Percentiles rank a stretch among this genome's conserved stretches.
Conservation (phyloP, 2,113 vertebrate species). For the Mustela nigripes region DNA sequence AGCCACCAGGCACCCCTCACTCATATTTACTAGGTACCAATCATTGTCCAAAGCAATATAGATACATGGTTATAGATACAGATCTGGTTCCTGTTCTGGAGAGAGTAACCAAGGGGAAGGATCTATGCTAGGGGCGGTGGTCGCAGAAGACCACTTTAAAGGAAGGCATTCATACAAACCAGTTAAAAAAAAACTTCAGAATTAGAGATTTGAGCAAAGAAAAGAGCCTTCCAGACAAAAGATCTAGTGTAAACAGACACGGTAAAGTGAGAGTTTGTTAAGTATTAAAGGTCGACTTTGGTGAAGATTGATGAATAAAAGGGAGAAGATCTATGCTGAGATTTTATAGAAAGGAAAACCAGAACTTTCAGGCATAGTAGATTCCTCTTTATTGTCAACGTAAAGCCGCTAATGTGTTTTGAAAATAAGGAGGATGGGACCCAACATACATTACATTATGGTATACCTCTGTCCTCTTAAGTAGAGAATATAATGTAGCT, state of each 20-base stretch:
- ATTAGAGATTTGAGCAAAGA: background rate
- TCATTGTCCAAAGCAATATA: background rate
- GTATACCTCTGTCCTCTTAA: background rate
- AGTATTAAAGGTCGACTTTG: background rate
- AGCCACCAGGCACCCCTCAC: too few species aligned
- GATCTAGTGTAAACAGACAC: background rate
- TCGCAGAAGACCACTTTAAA: background rate
- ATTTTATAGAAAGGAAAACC: background rate
- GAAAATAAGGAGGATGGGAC: background rate
- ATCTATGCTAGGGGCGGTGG: accelerated
- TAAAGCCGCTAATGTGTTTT: background rate
- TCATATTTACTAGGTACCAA: background rate
- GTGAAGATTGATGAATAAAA: background rate
- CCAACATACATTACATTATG: background rate
- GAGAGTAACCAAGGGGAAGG: background rate
- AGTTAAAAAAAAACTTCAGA: background rate
- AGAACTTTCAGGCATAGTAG: background rate
- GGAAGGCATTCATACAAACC: background rate
- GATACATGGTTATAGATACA: background rate
- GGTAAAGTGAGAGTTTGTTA: background rate
- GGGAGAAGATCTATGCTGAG: background rate
- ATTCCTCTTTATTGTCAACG: background rate
- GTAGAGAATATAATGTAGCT: background rate
- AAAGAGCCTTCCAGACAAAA: background rate
- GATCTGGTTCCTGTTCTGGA: background rate